Base-by-base conservation (phyloP, 2,113 vertebrate species). In the Rallus limicola region DNA sequence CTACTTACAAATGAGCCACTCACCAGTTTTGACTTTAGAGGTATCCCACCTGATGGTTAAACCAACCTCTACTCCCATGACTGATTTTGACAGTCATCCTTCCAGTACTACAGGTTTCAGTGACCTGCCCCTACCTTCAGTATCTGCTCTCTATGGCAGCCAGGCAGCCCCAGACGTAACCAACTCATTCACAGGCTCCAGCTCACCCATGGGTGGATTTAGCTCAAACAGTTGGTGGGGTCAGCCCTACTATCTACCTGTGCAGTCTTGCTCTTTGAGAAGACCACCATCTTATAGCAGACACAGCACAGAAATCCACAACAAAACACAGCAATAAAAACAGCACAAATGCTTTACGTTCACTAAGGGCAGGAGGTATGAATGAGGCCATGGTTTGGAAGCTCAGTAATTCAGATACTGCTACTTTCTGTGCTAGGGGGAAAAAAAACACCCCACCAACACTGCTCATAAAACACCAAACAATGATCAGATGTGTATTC, bases 361-460 rank as follows among this genome's bases (percentile, higher is more conserved):
- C 68, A 67, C 59, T 52, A 31, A 76, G 80, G 52, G 33, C 31
- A 59, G n/a, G 48, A 90, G 13, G 17, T 33, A 70, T 0, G 0
- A 82, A 63, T 26, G 67, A 88, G 20, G 56, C 31, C 62, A 29
- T 55, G 23, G 52, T 26, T 90, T 46, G 78, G 64, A 36, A 82
- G 17, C 36, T 79, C 46, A 80, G 31, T 55, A 67, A 64, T 77
- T 60, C 18, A 59, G 18, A 0, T 8, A 72, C 44, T 24, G 72
- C 28, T 55, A 60, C 8, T 59, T 46, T 71, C 31, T 50, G 29
- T 44, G 48, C 5, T 0, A 4, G 0, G 33, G 33, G 18, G 7
- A 3, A 6, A 34, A 36, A 81, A 36, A 58, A 59, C 40, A 28
- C 15, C 50, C 48, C 50, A 69, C 24, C 16, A 18, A 50, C 17